Base-by-base conservation (phyloP, 2,797 vertebrate species). In the Hydrocynus forskahlii region DNA sequence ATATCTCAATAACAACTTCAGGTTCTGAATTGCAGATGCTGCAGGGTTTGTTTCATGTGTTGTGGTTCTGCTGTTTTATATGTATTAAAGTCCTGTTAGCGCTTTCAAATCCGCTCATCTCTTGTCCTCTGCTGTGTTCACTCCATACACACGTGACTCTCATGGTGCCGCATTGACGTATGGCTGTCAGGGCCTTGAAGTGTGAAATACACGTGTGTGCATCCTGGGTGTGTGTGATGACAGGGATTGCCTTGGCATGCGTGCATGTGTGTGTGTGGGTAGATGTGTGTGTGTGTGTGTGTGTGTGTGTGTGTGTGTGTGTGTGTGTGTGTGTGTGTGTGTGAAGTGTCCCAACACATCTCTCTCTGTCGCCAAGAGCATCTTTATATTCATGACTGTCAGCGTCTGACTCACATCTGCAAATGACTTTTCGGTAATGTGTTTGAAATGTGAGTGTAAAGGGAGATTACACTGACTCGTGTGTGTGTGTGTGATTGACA, bases 401-500 rank as follows among this genome's bases (percentile, higher is more conserved):
- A 68, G 76, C 68, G 60, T 10, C 50, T 50, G 35, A 75, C 78
- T 73, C 87, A 81, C 83, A 48, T 78, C 74, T 79, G 67, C 75
- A 69, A 89, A 84, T 88, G 64, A 81, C 48, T 72, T 70, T 72
- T 35, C 68, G 78, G 59, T 76, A 79, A 84, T 82, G 78, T 85
- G 62, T 66, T 35, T 67, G 68, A 38, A 52, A 38, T 80, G 71
- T 85, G 75, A 71, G 77, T 78, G 64, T 75, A 17, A 2, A n/a
- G 45, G 35, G 48, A 57, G 21, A 76, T 76, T 68, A 23, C 55
- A 71, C 43, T 80, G 69, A 79, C 29, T 48, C 29, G 73, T 78
- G 52, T 75, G 85, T 68, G 84, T 57, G 8, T 88, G 78, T 92
- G 80, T 86, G 78, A 78, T 81, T 94, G 93, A 79, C 89, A 99